These are phyloP conservation scores for Latheticus oryzae DNA, from an alignment of 2,888 invertebrate genomes.

Conservation along the genomic window DNA sequence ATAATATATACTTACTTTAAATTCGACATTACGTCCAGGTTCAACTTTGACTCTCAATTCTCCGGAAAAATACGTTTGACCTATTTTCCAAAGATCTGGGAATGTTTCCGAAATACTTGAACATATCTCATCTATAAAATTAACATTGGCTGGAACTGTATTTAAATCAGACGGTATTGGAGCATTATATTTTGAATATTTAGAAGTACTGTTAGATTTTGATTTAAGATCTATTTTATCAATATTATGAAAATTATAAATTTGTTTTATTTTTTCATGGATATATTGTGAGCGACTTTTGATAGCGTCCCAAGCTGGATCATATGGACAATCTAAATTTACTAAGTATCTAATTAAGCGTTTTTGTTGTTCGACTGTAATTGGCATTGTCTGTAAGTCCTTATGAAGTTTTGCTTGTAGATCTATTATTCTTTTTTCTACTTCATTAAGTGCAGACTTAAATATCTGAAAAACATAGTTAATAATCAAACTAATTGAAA, in stretches of 20 bases:
- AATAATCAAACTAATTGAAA: not conserved
- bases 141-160: constrained; percentile 74
- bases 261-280: constrained; percentile 73
- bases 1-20: constrained; percentile 36
- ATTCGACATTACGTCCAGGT: constrained; percentile 70
- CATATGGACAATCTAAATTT: constrained; percentile 82
- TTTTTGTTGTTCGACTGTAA: constrained; percentile 93
- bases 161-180: constrained; percentile 58
- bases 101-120: constrained; percentile 80
- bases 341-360: constrained; percentile 88
- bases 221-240: constrained; percentile 61
- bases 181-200: constrained; percentile 60
- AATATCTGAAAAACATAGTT: constrained; percentile 72
- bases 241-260: constrained; percentile 74
- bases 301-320: constrained; percentile 98
- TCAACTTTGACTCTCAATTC: constrained; percentile 83
- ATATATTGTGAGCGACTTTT: constrained; percentile 85
- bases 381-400: constrained; percentile 90
- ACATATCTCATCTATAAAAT: constrained; percentile 84
- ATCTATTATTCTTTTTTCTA: constrained; percentile 87
- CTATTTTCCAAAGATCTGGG: constrained; percentile 95
- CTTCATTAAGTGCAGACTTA: constrained; percentile 88
- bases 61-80: constrained; percentile 92
- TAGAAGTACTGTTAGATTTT: constrained; percentile 54
- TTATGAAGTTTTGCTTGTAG: constrained; percentile 84